These are phyloP conservation scores for Pollachius pollachius DNA, from an alignment of 2,113 vertebrate species.

Conservation along the genomic window DNA sequence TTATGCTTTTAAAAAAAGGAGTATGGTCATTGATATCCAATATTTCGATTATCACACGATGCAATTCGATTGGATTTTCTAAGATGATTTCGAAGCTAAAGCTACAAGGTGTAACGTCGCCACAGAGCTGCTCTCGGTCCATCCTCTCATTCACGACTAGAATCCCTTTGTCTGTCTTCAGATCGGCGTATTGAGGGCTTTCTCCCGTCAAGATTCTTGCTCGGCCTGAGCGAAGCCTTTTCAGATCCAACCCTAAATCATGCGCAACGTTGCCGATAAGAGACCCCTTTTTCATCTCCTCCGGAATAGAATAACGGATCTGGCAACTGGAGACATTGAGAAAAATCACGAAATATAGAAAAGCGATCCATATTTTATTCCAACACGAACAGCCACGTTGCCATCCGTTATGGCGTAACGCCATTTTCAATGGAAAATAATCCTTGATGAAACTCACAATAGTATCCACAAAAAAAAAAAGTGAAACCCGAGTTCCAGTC, in stretches of 20 bases:
- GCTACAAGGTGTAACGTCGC: constrained; percentile 47
- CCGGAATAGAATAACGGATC: constrained; percentile 54
- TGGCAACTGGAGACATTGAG: constrained; percentile 23
- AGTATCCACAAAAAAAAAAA: neutral
- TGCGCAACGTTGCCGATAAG: constrained; percentile 54
- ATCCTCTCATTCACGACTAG: constrained; percentile 39
- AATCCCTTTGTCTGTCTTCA: constrained; percentile 30
- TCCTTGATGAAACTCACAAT: neutral
- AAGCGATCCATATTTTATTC: neutral
- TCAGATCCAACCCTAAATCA: constrained; percentile 45
- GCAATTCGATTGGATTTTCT: constrained; percentile 57
- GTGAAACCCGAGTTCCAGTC: neutral
- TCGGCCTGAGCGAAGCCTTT: constrained; percentile 39
- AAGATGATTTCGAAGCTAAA: constrained; percentile 56
- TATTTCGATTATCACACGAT: constrained; percentile 54
- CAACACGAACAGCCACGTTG: neutral
- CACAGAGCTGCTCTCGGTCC: constrained; percentile 56
- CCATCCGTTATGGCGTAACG: neutral
- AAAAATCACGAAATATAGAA: constrained; percentile 15
- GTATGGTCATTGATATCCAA: constrained; percentile 62
- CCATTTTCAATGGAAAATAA: neutral
- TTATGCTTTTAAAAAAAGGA: constrained; percentile 71
- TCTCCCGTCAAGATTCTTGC: constrained; percentile 18
- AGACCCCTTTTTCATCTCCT: constrained; percentile 26
- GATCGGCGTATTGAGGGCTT: constrained; percentile 15